Evolutionary conservation across 2,888 invertebrate genomes (phyloP).

Genomic region (Ganaspis brasiliensis): DNA sequence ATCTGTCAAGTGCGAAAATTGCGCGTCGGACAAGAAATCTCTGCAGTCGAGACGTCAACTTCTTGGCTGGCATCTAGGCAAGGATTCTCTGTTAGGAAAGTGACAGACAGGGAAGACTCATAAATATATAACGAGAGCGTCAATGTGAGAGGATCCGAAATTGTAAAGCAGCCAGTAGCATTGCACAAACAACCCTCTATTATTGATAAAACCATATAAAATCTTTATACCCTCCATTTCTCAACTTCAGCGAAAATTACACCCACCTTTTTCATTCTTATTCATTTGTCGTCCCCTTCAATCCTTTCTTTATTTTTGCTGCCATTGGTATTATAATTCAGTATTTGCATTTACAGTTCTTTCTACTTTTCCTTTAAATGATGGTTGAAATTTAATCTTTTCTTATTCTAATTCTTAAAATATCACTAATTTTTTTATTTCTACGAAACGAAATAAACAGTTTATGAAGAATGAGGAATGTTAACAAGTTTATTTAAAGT

Average conservation of each 20-base stretch:
- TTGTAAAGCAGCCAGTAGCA: conserved; percentile 9
- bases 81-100: conserved; percentile 26
- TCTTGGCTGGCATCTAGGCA: conserved; percentile 27
- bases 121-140: conserved; percentile 24
- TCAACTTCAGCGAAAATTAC: conserved; percentile 13
- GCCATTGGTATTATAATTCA: conserved; percentile 28
- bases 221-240: conserved; percentile 6
- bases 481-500: too few relatives aligned
- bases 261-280: conserved; percentile 4
- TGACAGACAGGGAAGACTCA: conserved; percentile 18
- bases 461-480: too few relatives aligned
- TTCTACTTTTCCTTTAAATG: not conserved
- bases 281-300: conserved; percentile 16
- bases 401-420: not conserved
- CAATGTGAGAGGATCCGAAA: not conserved
- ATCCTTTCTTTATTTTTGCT: not conserved
- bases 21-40: conserved; percentile 32
- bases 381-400: not conserved
- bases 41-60: conserved; percentile 23
- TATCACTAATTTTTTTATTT: too few relatives aligned
- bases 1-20: conserved; percentile 39
- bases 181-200: conserved; percentile 21
- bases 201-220: conserved; percentile 32
- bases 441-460: too few relatives aligned
- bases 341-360: conserved; percentile 35